Evolutionary conservation across 2,113 vertebrate species (phyloP), one percentile per base, ranked within the genome.

Genomic region (Garra rufa): DNA sequence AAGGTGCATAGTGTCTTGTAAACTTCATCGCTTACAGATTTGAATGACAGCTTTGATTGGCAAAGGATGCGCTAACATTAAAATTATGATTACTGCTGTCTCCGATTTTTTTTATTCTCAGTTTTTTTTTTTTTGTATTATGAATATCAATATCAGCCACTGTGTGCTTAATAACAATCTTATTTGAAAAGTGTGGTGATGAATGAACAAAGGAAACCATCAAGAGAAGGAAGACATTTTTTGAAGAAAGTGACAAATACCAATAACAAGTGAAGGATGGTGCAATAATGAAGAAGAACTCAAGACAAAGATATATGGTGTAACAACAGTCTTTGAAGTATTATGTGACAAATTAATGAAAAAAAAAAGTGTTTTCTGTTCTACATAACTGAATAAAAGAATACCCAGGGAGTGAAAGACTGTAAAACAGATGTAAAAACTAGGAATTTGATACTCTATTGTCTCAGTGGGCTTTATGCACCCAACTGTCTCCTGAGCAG

Each of bases 401-500:
- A 57, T 28, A n/a, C 38, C 15, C 46, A 48, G 44, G 10, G 34
- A 50, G 55, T 63, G 24, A 41, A 14, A 57, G 41, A 71, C 26
- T 50, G 55, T 44, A 74, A 79, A 78, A 63, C 30, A 76, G 59
- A 55, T 79, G 26, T 46, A 83, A 41, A 80, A 59, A 59, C 52
- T 43, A 81, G 70, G n/a, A 78, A 61, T 78, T 17, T 63, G 38
- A 78, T 19, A 78, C 76, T 26, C 55, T 9, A 67, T 44, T 79
- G 75, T 46, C 82, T 75, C 82, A 46, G 70, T 71, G 11, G 77
- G 55, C 63, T 28, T 77, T 34, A 34, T 76, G 83, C 50, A 67
- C 52, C 41, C 71, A 48, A 83, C 57, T 77, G 88, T 84, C 71
- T 83, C 41, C n/a, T 46, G 17, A 71, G 76, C 80, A 87, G 86